phyloP scores from a whole-genome alignment of 2,888 invertebrate genomes.

The Smittia sp. region DNA sequence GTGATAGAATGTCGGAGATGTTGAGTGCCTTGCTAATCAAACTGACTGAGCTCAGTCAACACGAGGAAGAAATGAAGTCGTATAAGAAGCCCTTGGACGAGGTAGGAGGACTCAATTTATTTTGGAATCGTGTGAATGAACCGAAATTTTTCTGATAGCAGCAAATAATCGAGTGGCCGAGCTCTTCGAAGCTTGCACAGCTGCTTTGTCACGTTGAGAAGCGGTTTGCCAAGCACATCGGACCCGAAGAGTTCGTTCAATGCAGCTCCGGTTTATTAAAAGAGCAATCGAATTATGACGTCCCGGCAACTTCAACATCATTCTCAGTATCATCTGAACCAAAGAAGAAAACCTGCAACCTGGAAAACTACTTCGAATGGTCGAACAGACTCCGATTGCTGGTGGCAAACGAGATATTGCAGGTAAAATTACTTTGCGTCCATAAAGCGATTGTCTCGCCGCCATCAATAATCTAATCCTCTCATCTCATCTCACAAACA shows the following conservation, averaged over 20 bases:
- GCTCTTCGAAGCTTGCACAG: conserved; percentile 53
- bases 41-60: conserved; percentile 53
- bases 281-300: conserved; percentile 42
- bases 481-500: not conserved
- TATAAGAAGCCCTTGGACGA: conserved; percentile 14
- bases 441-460: not conserved
- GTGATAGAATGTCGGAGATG: conserved; percentile 53
- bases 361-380: conserved; percentile 54
- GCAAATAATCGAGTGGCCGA: conserved; percentile 48
- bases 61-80: conserved; percentile 34
- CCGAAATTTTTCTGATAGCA: conserved; percentile 43
- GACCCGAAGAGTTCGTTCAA: conserved; percentile 53
- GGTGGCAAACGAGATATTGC: conserved; percentile 54
- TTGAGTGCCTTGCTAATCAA: conserved; percentile 56
- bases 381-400: conserved; percentile 52
- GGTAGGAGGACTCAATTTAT: not conserved
- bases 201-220: conserved; percentile 52
- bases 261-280: conserved; percentile 49
- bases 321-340: conserved; percentile 50
- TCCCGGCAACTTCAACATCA: conserved; percentile 47
- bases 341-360: conserved; percentile 53
- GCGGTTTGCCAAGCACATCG: conserved; percentile 53
- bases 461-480: not conserved
- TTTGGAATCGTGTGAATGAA: too few species aligned
- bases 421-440: conserved; percentile 48